Evolutionary conservation across 37 sponge, comb jelly and placozoan genomes (phyloP).

Genomic region (Lycopodina hypogea): DNA sequence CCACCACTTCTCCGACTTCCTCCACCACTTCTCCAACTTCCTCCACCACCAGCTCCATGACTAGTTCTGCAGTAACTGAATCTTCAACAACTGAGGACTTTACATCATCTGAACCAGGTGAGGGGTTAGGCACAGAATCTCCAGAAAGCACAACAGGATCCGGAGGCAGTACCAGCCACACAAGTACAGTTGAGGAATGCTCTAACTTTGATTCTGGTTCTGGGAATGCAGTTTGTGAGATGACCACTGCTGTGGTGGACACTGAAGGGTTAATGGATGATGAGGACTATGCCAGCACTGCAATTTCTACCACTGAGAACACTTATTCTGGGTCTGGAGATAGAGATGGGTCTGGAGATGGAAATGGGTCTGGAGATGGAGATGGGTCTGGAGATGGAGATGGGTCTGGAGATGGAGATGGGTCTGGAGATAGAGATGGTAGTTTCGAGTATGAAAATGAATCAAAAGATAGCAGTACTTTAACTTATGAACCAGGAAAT

Average conservation of each 20-base stretch:
- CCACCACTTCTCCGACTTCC: no score
- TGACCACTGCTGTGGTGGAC: background rate
- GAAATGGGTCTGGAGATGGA: no score
- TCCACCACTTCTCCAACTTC: no score
- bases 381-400: no score
- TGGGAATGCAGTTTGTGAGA: background rate
- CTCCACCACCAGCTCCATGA: no score
- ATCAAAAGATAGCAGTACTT: no score
- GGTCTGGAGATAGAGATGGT: no score
- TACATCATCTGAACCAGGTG: background rate
- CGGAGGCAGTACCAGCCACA: background rate
- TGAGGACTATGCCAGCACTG: background rate
- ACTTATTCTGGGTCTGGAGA: background rate
- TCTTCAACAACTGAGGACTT: background rate
- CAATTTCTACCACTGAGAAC: background rate
- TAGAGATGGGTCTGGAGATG: no score
- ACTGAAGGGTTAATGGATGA: slow-evolving; percentile 12
- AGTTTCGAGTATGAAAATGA: no score
- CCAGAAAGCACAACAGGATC: background rate
- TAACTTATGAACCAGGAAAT: no score
- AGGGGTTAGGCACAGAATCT: background rate
- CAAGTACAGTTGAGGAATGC: background rate
- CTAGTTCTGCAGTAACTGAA: background rate
- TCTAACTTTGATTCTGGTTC: background rate
- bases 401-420: no score